These are phyloP conservation scores for Penaeus japonicus DNA, from an alignment of 1,140 invertebrate species.

Conservation along the genomic window DNA sequence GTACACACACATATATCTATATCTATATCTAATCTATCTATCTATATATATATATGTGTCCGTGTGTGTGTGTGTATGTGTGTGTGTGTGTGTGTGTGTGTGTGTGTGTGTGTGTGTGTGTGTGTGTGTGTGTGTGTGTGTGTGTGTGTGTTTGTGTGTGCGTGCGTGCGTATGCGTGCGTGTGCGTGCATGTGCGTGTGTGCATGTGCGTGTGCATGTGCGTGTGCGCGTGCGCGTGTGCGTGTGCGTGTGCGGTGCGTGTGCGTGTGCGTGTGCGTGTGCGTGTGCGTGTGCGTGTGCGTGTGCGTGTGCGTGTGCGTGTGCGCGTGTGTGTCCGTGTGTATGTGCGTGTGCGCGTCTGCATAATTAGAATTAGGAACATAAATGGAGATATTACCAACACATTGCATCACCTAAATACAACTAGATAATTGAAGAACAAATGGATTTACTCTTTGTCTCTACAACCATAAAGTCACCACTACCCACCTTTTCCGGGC, in stretches of 20 bases:
- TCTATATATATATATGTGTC: too few relatives aligned
- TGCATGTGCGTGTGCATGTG: background rate
- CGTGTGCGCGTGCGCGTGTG: background rate
- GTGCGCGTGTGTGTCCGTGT: background rate
- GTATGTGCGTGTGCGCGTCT: background rate
- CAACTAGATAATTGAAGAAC: too few relatives aligned
- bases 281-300: background rate
- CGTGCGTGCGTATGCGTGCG: background rate
- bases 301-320: background rate
- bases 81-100: too few relatives aligned
- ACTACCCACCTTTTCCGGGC: conserved; percentile 59
- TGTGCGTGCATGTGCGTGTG: background rate
- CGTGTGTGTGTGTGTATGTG: too few relatives aligned
- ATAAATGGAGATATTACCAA: too few relatives aligned
- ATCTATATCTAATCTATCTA: too few relatives aligned
- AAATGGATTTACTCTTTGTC: background rate
- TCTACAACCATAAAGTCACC: background rate
- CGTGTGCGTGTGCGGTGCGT: background rate
- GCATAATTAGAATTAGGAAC: background rate
- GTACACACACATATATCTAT: too few relatives aligned
- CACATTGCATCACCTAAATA: too few relatives aligned
- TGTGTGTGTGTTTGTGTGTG: background rate
- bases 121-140: too few relatives aligned
- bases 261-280: background rate
- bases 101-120: too few relatives aligned